These are phyloP conservation scores for Cichlasoma orientale DNA, from an alignment of 2,797 vertebrate genomes.

Conservation along the genomic window DNA sequence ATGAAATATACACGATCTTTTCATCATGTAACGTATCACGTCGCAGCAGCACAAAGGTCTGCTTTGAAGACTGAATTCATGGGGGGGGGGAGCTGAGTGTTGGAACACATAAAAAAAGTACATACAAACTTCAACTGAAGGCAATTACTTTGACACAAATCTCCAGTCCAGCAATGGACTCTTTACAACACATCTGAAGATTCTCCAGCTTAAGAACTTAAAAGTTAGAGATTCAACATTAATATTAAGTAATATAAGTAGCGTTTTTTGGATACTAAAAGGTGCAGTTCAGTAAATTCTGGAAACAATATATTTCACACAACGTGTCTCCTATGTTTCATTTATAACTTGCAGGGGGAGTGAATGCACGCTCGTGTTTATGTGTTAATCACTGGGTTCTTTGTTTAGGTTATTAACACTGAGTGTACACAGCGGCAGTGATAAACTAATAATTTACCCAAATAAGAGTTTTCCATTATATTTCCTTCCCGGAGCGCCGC, in stretches of 20 bases:
- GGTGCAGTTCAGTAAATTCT: background rate
- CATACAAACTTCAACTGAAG: background rate
- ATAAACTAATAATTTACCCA: background rate
- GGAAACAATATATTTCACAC: background rate
- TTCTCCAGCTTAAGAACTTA: background rate
- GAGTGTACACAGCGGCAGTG: background rate
- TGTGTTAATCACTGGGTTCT: background rate
- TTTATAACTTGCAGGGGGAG: background rate
- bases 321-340: background rate
- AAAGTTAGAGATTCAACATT: background rate
- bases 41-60: background rate
- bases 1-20: slow-evolving; percentile 22
- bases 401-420: background rate
- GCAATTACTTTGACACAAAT: background rate
- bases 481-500: background rate
- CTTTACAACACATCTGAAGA: background rate
- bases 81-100: background rate
- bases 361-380: background rate
- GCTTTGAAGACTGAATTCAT: background rate
- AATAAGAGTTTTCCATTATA: background rate
- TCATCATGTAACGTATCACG: slow-evolving; percentile 1
- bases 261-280: background rate
- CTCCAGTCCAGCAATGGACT: background rate
- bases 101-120: background rate
- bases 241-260: background rate